phyloP scores from a whole-genome alignment of 2,797 vertebrate genomes.

The Xiphophorus birchmanni region DNA sequence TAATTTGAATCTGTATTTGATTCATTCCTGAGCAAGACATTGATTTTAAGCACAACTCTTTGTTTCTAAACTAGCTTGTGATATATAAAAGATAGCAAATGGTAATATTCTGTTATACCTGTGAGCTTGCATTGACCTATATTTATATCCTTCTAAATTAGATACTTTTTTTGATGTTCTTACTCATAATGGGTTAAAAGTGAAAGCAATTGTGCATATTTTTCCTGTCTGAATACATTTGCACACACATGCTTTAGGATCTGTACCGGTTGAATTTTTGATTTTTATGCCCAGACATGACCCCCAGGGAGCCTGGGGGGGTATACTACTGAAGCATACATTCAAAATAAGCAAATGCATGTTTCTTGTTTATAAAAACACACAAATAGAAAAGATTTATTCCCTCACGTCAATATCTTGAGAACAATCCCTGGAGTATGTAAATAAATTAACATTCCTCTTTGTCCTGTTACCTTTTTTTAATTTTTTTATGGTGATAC shows the following conservation, averaged over 20 bases:
- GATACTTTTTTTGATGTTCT: background rate
- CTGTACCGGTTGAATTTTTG: constrained; percentile 39
- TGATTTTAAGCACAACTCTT: background rate
- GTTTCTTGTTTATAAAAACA: background rate
- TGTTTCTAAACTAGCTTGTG: background rate
- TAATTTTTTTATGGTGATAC: background rate
- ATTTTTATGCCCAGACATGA: constrained; percentile 17
- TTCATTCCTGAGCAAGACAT: too few species aligned
- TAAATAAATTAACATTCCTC: constrained; percentile 9
- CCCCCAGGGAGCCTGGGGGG: background rate
- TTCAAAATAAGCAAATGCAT: constrained; percentile 2
- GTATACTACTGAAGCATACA: constrained; percentile 39
- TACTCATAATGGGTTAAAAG: background rate
- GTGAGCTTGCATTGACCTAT: background rate
- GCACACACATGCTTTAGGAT: background rate
- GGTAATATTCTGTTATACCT: background rate
- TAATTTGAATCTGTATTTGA: background rate
- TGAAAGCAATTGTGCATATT: background rate
- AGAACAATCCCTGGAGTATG: background rate
- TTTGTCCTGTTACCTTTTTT: constrained; percentile 18
- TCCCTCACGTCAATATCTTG: background rate
- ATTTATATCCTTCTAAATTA: background rate
- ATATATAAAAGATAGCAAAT: background rate
- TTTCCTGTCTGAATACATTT: constrained; percentile 1
- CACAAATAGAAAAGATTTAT: constrained; percentile 7